phyloP scores from a whole-genome alignment of 2,797 vertebrate species.

The Pangasius macronema region DNA sequence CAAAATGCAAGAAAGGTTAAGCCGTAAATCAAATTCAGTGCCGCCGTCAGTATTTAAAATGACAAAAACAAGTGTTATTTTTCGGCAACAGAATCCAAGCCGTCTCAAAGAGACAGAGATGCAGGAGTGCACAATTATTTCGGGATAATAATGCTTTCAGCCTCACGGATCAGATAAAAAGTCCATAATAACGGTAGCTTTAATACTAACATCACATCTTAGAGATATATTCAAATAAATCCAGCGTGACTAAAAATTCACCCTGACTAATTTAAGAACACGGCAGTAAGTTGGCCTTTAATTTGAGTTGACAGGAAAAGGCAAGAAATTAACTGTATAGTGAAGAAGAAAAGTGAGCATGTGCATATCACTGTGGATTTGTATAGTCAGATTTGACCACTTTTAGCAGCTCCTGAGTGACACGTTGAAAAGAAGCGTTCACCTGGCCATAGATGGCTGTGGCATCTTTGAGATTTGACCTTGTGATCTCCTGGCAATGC shows the following conservation, averaged over 20 bases:
- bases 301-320: not conserved
- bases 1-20: slow-evolving; percentile 22
- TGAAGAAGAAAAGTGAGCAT: not conserved
- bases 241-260: not conserved
- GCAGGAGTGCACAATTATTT: not conserved
- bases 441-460: not conserved
- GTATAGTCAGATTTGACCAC: not conserved
- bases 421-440: not conserved
- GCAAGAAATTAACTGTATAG: not conserved
- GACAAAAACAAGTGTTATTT: slow-evolving; percentile 11
- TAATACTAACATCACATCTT: not conserved
- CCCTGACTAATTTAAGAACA: not conserved
- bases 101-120: not conserved
- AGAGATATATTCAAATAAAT: not conserved
- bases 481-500: not conserved
- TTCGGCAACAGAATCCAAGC: not conserved
- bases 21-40: slow-evolving; percentile 2
- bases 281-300: not conserved
- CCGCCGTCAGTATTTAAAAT: not conserved
- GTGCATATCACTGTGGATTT: not conserved
- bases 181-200: not conserved
- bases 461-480: not conserved
- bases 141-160: slow-evolving; percentile 8
- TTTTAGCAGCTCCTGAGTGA: not conserved
- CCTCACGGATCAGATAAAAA: not conserved